Percentiles rank a stretch among this genome's conserved stretches.
Evolutionary conservation across 2,113 vertebrate species (phyloP).

Genomic region (Toxostoma redivivum): DNA sequence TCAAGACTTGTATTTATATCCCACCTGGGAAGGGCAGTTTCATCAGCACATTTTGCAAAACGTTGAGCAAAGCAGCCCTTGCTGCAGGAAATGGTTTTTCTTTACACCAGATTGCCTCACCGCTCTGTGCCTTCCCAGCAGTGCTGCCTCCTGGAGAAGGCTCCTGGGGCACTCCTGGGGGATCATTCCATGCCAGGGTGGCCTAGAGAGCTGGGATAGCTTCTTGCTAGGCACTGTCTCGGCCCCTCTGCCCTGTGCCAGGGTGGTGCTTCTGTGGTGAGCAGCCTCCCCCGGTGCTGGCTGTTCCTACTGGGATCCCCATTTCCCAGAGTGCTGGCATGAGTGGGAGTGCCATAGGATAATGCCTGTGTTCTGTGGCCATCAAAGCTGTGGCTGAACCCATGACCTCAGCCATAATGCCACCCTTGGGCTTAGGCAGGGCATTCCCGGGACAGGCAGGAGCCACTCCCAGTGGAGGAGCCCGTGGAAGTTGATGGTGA

Average conservation of each 20-base stretch:
- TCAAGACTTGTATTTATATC: background rate
- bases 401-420: background rate
- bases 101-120: slow-evolving; percentile 53
- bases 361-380: background rate
- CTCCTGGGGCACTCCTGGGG: background rate
- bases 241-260: background rate
- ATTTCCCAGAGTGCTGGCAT: rapidly evolving
- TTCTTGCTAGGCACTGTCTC: rapidly evolving
- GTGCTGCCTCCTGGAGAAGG: background rate
- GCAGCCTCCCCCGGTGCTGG: rapidly evolving
- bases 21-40: slow-evolving; percentile 50
- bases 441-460: background rate
- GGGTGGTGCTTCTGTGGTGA: rapidly evolving
- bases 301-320: background rate
- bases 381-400: background rate
- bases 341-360: background rate
- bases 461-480: background rate
- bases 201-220: background rate
- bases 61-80: slow-evolving; percentile 52
- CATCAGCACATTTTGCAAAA: slow-evolving; percentile 49
- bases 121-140: slow-evolving; percentile 21
- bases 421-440: background rate
- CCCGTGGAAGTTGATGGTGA: rapidly evolving
- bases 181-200: background rate
- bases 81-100: slow-evolving; percentile 60